A percentile compares a stretch with the other conserved stretches of the same genome.
These are phyloP conservation scores for Stenopsyche tienmushanensis DNA, from an alignment of 1,140 invertebrate species.

Conservation along the genomic window DNA sequence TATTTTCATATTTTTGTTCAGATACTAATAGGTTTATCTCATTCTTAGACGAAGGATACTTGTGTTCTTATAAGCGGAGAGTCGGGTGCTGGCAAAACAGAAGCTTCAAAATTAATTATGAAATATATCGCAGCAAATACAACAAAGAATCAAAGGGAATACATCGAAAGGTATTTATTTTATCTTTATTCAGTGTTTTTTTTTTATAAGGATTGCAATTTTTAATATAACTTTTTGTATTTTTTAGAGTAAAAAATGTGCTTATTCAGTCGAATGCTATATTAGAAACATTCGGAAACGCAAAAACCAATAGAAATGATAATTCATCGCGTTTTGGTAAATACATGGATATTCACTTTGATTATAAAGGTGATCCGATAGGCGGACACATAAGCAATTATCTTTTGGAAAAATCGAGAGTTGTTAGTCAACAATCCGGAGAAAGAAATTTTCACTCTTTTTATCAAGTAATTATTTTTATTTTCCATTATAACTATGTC, in stretches of 20 bases:
- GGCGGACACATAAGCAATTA: conserved; percentile 97
- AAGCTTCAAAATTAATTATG: conserved; percentile 99
- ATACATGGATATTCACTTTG: conserved; percentile 99
- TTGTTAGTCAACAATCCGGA: conserved; percentile 87
- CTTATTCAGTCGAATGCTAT: conserved; percentile 95
- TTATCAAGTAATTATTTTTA: conserved; percentile 76
- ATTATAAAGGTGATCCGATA: conserved; percentile 96
- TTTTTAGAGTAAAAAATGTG: conserved; percentile 91
- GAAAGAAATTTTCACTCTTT: conserved; percentile 98
- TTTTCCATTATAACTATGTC: not conserved
- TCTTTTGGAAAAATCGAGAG: conserved; percentile 93
- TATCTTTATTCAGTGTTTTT: not conserved
- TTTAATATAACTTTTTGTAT: conserved; percentile 26
- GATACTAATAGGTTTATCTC: not conserved
- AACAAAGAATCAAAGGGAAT: conserved; percentile 82
- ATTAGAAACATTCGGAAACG: conserved; percentile 96
- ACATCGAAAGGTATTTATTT: conserved; percentile 82
- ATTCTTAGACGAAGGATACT: conserved; percentile 73
- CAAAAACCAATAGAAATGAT: conserved; percentile 96
- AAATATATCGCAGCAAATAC: conserved; percentile 98
- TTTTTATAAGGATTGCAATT: not conserved
- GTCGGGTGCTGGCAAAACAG: conserved; percentile 95
- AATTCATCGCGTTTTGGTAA: conserved; percentile 98
- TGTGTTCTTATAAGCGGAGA: conserved; percentile 97
- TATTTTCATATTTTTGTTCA: not conserved